phyloP scores from a whole-genome alignment of 2,888 invertebrate species.

The Pegoplata infirma region DNA sequence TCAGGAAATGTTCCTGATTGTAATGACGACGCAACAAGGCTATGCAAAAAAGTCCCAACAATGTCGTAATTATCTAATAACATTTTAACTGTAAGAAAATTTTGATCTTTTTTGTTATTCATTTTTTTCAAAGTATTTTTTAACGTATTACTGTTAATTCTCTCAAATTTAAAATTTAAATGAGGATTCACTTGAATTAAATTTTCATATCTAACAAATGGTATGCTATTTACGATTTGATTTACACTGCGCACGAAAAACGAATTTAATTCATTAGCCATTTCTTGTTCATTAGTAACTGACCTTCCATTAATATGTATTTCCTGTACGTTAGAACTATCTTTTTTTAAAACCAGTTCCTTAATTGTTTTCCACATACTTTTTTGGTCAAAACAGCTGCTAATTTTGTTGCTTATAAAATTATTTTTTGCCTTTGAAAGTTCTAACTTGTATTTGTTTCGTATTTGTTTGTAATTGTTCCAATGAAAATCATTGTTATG shows the following conservation, averaged over 20 bases:
- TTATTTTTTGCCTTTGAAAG: background rate
- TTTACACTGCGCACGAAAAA: background rate
- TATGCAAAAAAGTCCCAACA: background rate
- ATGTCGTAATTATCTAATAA: background rate
- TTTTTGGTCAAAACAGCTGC: background rate
- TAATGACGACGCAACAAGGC: background rate
- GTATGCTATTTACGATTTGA: background rate
- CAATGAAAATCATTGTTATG: background rate
- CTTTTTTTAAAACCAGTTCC: background rate
- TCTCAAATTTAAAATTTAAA: background rate
- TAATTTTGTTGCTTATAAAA: background rate
- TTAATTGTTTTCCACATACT: background rate
- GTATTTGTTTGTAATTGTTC: background rate
- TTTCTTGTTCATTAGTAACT: background rate
- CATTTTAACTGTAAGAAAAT: background rate
- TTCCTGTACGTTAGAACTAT: background rate
- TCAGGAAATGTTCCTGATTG: background rate
- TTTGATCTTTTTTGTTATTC: constrained; percentile 12
- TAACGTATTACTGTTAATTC: background rate
- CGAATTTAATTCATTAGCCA: background rate
- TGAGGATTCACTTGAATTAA: background rate
- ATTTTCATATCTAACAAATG: background rate
- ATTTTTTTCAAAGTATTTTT: background rate
- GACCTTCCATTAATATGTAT: background rate
- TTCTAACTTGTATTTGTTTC: background rate